Base-by-base conservation (phyloP, 1,140 invertebrate genomes). In the Psilanteris sp. region DNA sequence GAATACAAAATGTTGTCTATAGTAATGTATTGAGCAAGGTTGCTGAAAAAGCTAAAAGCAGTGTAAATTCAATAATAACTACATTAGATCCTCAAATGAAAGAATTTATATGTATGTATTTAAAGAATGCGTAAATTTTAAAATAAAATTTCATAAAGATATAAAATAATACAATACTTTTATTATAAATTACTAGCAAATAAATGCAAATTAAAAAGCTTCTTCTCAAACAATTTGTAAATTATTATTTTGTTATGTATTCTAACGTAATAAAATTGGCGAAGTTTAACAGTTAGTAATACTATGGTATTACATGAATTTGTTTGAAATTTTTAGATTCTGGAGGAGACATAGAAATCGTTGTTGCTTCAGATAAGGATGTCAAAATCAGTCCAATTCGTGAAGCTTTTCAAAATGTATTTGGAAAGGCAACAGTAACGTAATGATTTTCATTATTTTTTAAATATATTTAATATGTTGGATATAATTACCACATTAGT, bases 11-110 rank as follows among this genome's bases (percentile, higher is more conserved):
- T 34, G 86, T 89, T 3, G 83, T 83, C 2, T 86, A 86, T 29
- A 89, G 81, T 43, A 88, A 83, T 72, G 89, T 88, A 16, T 85
- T 90, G 18, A 87, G 91, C 34, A 93, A 91, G 88, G 91, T 94
- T 39, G 91, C 92, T 3, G 94, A 96, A 79, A 95, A 94, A 81
- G 94, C 95, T 0, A 95, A 94, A 87, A 94, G 89, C 82, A 95
- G 94, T 5, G 92, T 96, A 0, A 94, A 96, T 81, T 92, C 93
- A 0, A 93, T 97, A 90, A 96, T 97, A 22, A 96, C 95, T 9
- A 96, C 95, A 9, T 87, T 97, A 5, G 95, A 97, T 87, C 95
- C 95, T 10, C 95, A 96, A 84, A 96, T 97, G 95, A 94, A 93
- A 82, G 94, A 96, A 88, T 93, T 94, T 84, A 92, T 96, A 70